phyloP scores from a whole-genome alignment of 2,888 invertebrate species.

The Selenia dentaria region DNA sequence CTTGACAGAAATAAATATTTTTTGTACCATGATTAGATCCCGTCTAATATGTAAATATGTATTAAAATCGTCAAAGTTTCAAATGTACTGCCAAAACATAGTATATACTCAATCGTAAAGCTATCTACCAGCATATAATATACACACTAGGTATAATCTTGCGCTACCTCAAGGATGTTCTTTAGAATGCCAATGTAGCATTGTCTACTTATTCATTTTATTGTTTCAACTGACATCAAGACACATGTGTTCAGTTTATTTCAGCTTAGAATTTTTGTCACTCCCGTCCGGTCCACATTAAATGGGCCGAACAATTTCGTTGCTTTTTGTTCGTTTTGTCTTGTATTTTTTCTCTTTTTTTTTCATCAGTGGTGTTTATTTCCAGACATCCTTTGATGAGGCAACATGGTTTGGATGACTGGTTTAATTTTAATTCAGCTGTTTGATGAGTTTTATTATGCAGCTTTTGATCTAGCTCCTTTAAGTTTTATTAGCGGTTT shows the following conservation, averaged over 20 bases:
- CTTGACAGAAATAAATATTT: too few species aligned
- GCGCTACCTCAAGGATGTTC: conserved; percentile 9
- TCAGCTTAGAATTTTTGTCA: conserved; percentile 81
- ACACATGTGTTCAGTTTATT: conserved; percentile 81
- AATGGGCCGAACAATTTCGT: conserved; percentile 81
- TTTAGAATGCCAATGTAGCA: conserved; percentile 24
- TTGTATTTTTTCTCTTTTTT: conserved; percentile 47
- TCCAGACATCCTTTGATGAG: conserved; percentile 78
- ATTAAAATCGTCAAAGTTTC: too few species aligned
- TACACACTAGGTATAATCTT: too few species aligned
- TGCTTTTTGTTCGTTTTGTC: conserved; percentile 59
- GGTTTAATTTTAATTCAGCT: conserved; percentile 61
- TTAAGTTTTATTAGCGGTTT: conserved; percentile 29
- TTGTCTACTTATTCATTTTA: conserved; percentile 33
- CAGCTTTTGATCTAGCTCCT: conserved; percentile 27
- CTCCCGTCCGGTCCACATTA: conserved; percentile 81
- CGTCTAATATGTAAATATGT: too few species aligned
- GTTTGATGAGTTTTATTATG: conserved; percentile 51
- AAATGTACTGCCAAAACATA: too few species aligned
- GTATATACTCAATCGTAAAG: too few species aligned
- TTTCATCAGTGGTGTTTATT: conserved; percentile 49
- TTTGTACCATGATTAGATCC: too few species aligned
- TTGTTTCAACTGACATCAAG: conserved; percentile 56
- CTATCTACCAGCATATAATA: too few species aligned
- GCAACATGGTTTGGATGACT: conserved; percentile 45